Percentiles rank a stretch among this genome's conserved stretches.
Evolutionary conservation across 2,888 invertebrate species (phyloP).

Genomic region (Amiota mariae): DNA sequence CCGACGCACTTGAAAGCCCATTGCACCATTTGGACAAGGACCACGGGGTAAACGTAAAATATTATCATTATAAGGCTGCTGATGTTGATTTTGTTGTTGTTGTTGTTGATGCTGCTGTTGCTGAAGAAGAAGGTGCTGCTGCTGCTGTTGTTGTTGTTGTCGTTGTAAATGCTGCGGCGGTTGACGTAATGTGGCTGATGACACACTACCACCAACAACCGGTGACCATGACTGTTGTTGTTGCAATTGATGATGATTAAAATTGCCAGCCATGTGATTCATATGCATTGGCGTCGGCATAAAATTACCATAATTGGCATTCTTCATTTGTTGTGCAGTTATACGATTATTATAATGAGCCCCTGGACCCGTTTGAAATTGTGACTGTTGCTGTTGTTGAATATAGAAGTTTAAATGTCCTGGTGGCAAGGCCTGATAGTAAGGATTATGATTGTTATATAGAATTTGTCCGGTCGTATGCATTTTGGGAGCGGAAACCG

Average conservation of each 20-base stretch:
- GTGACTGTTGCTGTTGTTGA: slow-evolving; percentile 46
- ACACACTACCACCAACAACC: slow-evolving; percentile 65
- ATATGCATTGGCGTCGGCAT: slow-evolving; percentile 16
- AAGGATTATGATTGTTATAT: slow-evolving; percentile 55
- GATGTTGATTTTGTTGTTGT: slow-evolving; percentile 17
- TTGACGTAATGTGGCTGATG: slow-evolving; percentile 53
- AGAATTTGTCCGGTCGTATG: slow-evolving; percentile 46
- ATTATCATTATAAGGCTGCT: slow-evolving; percentile 59
- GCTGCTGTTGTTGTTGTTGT: slow-evolving; percentile 54
- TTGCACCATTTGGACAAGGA: slow-evolving; percentile 87
- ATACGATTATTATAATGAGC: slow-evolving; percentile 52
- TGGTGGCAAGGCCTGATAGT: slow-evolving; percentile 47
- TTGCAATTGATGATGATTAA: slow-evolving; percentile 42
- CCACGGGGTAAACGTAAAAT: slow-evolving; percentile 84
- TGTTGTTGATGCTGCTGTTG: slow-evolving; percentile 19
- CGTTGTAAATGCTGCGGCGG: slow-evolving; percentile 54
- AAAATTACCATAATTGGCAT: slow-evolving; percentile 25
- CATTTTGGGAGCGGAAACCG: slow-evolving; percentile 61
- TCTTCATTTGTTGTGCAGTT: slow-evolving; percentile 43
- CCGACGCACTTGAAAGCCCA: slow-evolving; percentile 81
- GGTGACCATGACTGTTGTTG: slow-evolving; percentile 70
- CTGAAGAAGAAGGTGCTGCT: slow-evolving; percentile 44
- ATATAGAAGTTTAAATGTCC: slow-evolving; percentile 53
- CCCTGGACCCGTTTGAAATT: slow-evolving; percentile 34
- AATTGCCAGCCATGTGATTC: slow-evolving; percentile 13